Percentiles rank a stretch among this genome's conserved stretches.
Evolutionary conservation across 2,797 vertebrate genomes (phyloP).

Genomic region (Hippocampus kuda): DNA sequence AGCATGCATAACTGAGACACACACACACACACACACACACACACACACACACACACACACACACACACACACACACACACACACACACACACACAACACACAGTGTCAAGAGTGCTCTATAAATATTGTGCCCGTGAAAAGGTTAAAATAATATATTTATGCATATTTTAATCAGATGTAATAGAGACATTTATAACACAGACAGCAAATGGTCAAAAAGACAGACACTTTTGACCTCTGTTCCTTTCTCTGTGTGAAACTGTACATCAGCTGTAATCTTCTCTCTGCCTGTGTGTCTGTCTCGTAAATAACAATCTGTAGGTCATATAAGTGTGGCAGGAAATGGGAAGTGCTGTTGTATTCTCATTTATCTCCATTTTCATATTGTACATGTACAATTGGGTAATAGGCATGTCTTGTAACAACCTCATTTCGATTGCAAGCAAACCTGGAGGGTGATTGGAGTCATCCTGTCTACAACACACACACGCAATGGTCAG

Average conservation of each 20-base stretch:
- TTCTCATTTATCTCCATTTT: neutral
- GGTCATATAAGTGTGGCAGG: neutral
- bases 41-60: conserved; percentile 10
- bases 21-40: conserved; percentile 10
- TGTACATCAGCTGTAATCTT: conserved; percentile 9
- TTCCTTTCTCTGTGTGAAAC: conserved; percentile 2
- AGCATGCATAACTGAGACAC: conserved; percentile 7
- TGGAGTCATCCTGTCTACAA: neutral
- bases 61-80: conserved; percentile 15
- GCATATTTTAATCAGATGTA: conserved; percentile 30
- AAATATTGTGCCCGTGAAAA: conserved; percentile 37
- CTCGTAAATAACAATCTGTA: neutral
- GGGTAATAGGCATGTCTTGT: neutral
- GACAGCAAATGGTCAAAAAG: conserved; percentile 15
- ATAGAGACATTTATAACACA: conserved; percentile 24
- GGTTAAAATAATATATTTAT: conserved; percentile 37
- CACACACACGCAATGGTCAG: no score
- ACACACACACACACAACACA: neutral
- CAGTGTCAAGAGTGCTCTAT: conserved; percentile 12
- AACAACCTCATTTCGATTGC: neutral
- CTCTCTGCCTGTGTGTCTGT: neutral
- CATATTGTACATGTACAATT: neutral
- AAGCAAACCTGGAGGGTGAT: neutral
- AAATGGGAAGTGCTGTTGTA: neutral
- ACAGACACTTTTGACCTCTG: neutral